Percentiles rank a stretch among this genome's conserved stretches.
These are phyloP conservation scores for Limonius californicus DNA, from an alignment of 1,140 invertebrate species.

Conservation along the genomic window DNA sequence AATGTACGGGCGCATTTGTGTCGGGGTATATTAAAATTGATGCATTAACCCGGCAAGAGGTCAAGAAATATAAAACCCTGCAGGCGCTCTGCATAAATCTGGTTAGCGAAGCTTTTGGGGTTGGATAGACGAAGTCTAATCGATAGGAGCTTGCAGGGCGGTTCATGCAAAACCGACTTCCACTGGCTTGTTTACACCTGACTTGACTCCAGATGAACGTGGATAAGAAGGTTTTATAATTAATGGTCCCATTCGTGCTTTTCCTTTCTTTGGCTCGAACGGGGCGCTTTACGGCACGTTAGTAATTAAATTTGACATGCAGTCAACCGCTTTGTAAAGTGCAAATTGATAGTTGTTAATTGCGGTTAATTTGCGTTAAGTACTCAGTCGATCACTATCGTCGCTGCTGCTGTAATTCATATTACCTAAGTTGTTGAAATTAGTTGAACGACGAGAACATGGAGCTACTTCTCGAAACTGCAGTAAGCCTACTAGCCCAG, in stretches of 20 bases:
- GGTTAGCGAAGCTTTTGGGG: constrained; percentile 1
- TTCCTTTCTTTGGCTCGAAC: too few species aligned
- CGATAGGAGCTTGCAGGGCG: neutral
- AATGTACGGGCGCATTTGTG: neutral
- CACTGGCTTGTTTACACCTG: neutral
- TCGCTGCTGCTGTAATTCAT: too few species aligned
- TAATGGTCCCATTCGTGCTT: neutral
- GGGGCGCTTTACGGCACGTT: too few species aligned
- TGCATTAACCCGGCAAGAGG: constrained; percentile 1
- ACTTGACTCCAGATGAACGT: neutral
- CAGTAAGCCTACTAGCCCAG: too few species aligned
- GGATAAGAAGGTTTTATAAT: neutral
- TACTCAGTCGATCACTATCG: too few species aligned
- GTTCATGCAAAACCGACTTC: neutral
- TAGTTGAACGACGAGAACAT: too few species aligned
- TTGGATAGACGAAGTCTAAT: neutral
- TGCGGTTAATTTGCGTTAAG: too few species aligned
- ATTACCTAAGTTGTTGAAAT: too few species aligned
- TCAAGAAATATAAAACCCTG: neutral
- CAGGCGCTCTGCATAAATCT: neutral
- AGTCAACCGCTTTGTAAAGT: too few species aligned
- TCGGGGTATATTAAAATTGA: neutral
- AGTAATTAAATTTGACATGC: too few species aligned
- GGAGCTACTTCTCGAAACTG: too few species aligned
- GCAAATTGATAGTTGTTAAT: too few species aligned